phyloP scores from a whole-genome alignment of 1,140 invertebrate genomes.

The Drosophila pandora region DNA sequence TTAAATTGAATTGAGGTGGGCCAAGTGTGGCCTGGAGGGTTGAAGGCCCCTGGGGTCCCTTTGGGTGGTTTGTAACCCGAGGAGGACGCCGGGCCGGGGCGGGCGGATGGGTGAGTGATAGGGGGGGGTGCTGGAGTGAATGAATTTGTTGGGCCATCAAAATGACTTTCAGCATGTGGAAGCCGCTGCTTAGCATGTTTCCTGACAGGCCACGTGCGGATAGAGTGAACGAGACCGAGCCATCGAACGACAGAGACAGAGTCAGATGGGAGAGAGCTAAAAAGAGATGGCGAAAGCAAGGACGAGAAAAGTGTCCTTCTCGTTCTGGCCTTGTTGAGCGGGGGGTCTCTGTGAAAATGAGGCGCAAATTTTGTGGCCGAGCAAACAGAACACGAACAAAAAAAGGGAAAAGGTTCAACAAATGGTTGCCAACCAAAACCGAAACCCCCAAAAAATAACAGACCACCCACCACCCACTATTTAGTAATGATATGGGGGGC shows the following conservation, averaged over 20 bases:
- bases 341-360: conserved; percentile 63
- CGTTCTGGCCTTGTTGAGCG: conserved; percentile 15
- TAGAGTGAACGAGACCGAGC: conserved; percentile 39
- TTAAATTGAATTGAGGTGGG: conserved; percentile 75
- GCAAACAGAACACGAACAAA: conserved; percentile 51
- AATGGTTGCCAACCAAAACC: conserved; percentile 72
- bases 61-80: conserved; percentile 52
- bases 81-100: conserved; percentile 8
- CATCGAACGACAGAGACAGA: conserved; percentile 6
- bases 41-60: conserved; percentile 58
- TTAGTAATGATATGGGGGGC: conserved; percentile 75
- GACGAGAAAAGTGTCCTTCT: conserved; percentile 14
- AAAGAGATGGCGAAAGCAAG: conserved; percentile 12
- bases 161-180: conserved; percentile 79
- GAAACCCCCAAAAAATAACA: conserved; percentile 43
- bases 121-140: conserved; percentile 29
- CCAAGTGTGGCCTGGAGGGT: conserved; percentile 55
- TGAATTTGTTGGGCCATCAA: conserved; percentile 59
- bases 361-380: conserved; percentile 76
- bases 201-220: conserved; percentile 77
- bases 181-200: conserved; percentile 78
- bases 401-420: conserved; percentile 72
- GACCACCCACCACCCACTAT: conserved; percentile 44
- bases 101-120: conserved; percentile 14
- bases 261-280: background rate